A percentile compares a stretch with the other conserved stretches of the same genome.
phyloP scores from a whole-genome alignment of 2,888 invertebrate genomes.

The Epinotia bilunana region DNA sequence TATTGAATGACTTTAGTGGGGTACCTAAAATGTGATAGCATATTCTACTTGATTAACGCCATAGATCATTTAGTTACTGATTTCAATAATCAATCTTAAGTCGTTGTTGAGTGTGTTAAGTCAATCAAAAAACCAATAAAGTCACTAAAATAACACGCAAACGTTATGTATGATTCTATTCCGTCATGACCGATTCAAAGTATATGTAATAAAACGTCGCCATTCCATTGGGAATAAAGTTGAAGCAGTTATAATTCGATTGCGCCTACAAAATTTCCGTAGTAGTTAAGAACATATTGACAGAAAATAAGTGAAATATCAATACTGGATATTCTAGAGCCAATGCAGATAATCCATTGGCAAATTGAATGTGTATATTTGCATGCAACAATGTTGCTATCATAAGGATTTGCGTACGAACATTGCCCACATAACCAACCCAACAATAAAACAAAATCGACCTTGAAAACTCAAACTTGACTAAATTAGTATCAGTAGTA shows the following conservation, averaged over 20 bases:
- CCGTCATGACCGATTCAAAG: no score
- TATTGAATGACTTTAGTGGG: neutral
- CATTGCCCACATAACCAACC: neutral
- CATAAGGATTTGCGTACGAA: neutral
- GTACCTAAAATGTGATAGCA: neutral
- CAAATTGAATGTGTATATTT: conserved; percentile 10
- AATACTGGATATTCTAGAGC: neutral
- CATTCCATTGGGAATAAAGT: neutral
- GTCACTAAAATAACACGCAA: neutral
- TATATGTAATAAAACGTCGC: neutral
- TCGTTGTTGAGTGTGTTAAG: no score
- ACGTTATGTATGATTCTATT: neutral
- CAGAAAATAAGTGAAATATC: neutral
- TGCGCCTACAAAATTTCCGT: neutral
- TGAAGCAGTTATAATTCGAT: neutral
- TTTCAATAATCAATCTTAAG: neutral
- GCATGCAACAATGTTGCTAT: conserved; percentile 4
- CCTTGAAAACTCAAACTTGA: neutral
- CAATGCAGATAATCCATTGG: neutral
- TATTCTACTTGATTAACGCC: neutral
- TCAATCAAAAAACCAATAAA: neutral
- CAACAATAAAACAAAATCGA: neutral
- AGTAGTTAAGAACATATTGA: neutral
- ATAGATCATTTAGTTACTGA: neutral
- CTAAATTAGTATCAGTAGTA: neutral